Conservation (phyloP, 2,888 invertebrate species). For the Boloria euphrosyne region DNA sequence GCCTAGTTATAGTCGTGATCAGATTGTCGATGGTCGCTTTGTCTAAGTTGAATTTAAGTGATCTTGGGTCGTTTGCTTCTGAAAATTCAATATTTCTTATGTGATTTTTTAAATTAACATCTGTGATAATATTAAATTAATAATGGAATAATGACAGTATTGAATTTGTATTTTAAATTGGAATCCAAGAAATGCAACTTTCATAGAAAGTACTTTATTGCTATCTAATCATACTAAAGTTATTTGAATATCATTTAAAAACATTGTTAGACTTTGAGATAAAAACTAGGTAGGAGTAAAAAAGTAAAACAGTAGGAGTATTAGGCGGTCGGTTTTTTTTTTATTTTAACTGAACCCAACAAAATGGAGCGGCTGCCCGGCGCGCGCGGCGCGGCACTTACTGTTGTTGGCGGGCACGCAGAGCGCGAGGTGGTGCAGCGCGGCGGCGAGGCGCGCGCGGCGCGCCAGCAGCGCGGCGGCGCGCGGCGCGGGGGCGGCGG, state of each 20-base stretch:
- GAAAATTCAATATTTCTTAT: slow-evolving; percentile 35
- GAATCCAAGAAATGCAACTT: too few relatives aligned
- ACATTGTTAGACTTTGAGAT: too few relatives aligned
- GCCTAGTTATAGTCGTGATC: slow-evolving; percentile 89
- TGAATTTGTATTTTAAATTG: too few relatives aligned
- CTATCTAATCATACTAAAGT: too few relatives aligned
- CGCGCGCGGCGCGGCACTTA: too few relatives aligned
- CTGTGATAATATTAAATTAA: not conserved
- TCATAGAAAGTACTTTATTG: too few relatives aligned
- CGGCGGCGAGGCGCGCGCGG: slow-evolving; percentile 83
- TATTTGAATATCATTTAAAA: too few relatives aligned
- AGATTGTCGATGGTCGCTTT: slow-evolving; percentile 88
- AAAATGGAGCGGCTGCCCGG: too few relatives aligned
- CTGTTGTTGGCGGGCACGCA: slow-evolving; percentile 53
- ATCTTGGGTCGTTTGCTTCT: slow-evolving; percentile 76
- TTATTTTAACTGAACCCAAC: too few relatives aligned
- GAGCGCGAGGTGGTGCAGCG: slow-evolving; percentile 86
- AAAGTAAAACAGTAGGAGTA: too few relatives aligned
- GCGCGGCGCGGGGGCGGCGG: slow-evolving; percentile 52
- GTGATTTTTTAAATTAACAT: not conserved
- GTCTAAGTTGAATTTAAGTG: slow-evolving; percentile 87
- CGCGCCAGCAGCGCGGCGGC: slow-evolving; percentile 84
- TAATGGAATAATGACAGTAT: too few relatives aligned
- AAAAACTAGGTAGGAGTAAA: not conserved
- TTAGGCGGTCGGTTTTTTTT: too few relatives aligned